Conservation (phyloP, 2,113 vertebrate species). For the Noturus placidus region DNA sequence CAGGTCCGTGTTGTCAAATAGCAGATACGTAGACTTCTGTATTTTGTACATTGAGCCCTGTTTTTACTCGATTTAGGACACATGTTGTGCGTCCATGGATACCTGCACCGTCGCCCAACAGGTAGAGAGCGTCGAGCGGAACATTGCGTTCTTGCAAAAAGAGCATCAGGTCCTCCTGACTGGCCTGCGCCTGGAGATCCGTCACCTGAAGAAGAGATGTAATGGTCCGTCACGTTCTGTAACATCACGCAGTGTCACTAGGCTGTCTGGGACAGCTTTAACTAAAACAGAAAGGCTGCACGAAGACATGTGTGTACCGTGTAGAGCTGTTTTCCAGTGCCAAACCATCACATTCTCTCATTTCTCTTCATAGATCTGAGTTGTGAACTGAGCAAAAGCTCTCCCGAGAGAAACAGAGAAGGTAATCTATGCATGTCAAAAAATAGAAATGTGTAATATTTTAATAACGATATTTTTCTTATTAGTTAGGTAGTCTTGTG, state of each 20-base stretch:
- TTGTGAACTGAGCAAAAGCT: constrained; percentile 72
- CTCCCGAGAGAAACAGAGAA: constrained; percentile 67
- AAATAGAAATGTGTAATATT: not conserved
- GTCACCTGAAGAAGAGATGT: constrained; percentile 89
- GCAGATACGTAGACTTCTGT: not conserved
- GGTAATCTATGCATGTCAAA: constrained; percentile 56
- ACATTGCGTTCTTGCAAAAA: constrained; percentile 88
- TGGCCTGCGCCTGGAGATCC: constrained; percentile 89
- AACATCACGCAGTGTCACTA: constrained; percentile 4
- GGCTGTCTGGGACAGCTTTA: not conserved
- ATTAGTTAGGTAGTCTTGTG: not conserved
- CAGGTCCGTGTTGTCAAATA: not conserved
- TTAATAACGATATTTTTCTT: not conserved
- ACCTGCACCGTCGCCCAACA: constrained; percentile 86
- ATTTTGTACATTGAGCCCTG: not conserved
- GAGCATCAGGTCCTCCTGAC: constrained; percentile 88
- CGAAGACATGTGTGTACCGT: not conserved
- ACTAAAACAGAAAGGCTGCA: not conserved
- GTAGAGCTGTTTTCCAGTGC: not conserved
- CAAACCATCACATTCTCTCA: not conserved
- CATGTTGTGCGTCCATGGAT: constrained; percentile 79
- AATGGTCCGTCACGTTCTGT: constrained; percentile 73
- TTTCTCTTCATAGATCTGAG: constrained; percentile 66
- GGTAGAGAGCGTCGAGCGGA: constrained; percentile 90
- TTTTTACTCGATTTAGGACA: constrained; percentile 55